Evolutionary conservation across 2,888 invertebrate species (phyloP), one percentile per base, ranked within the genome.

Genomic region (Pyrrhosoma nymphula): DNA sequence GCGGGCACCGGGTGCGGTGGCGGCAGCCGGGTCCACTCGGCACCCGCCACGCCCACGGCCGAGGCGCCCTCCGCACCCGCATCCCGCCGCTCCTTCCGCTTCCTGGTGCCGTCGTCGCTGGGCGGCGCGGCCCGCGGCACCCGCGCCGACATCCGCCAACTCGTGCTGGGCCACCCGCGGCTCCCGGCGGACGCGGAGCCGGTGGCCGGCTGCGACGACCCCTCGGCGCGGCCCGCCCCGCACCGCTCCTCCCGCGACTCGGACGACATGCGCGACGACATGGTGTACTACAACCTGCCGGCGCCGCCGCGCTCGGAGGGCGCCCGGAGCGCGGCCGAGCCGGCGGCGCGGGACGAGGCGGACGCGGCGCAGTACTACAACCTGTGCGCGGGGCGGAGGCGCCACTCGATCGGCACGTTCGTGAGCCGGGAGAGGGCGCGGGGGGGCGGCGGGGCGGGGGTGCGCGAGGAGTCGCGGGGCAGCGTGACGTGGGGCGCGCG

Each of bases 381-480:
- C 47, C n/a, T 89, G 16, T 63, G 63, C 30, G 95, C 60, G 2
- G 95, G 95, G 0, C 60, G 95, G 35, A 60, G 97, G 75, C 97
- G 98, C 96, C 98, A 98, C 96, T 98, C 98, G 0, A 98, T 98
- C 35, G 98, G 98, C 14, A 98, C 98, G 0, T 98, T 98, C 96
- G 96, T 98, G 95, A 97, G 97, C 2, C 97, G 97, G 56, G 95
- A 95, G 69, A 20, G 93, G 35, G 39, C 30, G 35, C 30, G 47
- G 63, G 90, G 26, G 47, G 39, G 95, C 88, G 56, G 18, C 55
- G 95, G 55, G 56, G 91, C 91, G 56, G 93, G 39, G 12, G 56
- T n/a, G n/a, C 35, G 60, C 55, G 18, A 75, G 56, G 20, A 30
- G 69, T n/a, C n/a, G 8, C 56, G 90, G 18, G 75, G 75, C 35